A percentile compares a stretch with the other conserved stretches of the same genome.
Evolutionary conservation across 2,888 invertebrate genomes (phyloP).

Genomic region (Stenolophus ochropezus): DNA sequence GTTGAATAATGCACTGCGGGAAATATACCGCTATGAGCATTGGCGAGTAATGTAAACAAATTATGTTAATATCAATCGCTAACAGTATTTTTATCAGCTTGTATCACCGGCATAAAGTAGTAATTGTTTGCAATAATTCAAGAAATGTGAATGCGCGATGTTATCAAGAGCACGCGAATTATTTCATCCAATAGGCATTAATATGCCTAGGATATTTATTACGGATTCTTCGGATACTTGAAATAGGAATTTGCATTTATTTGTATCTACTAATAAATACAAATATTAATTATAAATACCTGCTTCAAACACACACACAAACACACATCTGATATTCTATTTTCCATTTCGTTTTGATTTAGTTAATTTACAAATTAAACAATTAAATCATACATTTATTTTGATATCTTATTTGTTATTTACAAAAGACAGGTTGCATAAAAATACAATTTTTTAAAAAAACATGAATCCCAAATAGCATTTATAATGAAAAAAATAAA

Average conservation of each 20-base stretch:
- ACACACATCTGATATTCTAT: too few relatives aligned
- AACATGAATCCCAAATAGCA: too few relatives aligned
- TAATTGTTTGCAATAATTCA: neutral
- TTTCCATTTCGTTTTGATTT: too few relatives aligned
- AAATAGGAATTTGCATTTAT: neutral
- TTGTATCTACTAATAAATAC: neutral
- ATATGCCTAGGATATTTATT: neutral
- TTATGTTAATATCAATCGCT: slow-evolving; percentile 26
- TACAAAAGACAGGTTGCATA: too few relatives aligned
- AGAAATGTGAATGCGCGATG: neutral
- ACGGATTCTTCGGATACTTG: neutral
- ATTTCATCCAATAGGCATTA: neutral
- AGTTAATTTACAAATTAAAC: too few relatives aligned
- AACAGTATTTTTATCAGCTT: neutral
- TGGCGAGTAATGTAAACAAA: slow-evolving; percentile 6
- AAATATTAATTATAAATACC: neutral
- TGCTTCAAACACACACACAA: neutral
- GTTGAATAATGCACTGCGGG: slow-evolving; percentile 13
- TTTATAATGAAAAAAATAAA: too few relatives aligned
- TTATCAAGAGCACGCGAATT: neutral
- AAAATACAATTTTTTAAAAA: too few relatives aligned
- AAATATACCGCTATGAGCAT: slow-evolving; percentile 22
- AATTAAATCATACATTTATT: too few relatives aligned
- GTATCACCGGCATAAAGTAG: neutral
- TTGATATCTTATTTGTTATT: too few relatives aligned